Evolutionary conservation across 2,797 vertebrate species (phyloP).

Genomic region (Macropus fuliginosus): DNA sequence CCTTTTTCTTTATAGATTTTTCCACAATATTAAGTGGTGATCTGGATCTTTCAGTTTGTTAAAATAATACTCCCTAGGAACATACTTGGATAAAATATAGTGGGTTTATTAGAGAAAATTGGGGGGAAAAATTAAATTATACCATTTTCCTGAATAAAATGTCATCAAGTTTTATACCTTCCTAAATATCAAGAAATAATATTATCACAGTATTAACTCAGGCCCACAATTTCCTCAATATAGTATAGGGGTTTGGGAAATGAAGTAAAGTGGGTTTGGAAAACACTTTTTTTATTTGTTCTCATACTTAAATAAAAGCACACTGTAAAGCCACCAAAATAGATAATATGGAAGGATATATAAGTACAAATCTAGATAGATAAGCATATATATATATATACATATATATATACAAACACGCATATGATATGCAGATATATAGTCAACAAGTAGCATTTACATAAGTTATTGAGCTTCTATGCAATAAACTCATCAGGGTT

Average conservation of each 20-base stretch:
- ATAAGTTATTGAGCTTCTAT: neutral
- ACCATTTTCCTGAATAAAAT: conserved; percentile 68
- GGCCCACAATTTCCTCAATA: conserved; percentile 46
- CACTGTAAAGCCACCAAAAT: conserved; percentile 63
- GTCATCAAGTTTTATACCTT: conserved; percentile 42
- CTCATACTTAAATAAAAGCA: conserved; percentile 12
- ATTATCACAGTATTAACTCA: conserved; percentile 31
- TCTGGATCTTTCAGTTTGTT: conserved; percentile 62
- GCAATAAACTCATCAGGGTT: conserved; percentile 12
- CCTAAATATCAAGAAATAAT: conserved; percentile 54
- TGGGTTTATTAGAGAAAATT: conserved; percentile 54
- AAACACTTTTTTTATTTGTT: conserved; percentile 38
- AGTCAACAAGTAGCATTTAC: neutral
- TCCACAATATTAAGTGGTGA: conserved; percentile 61
- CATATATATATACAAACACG: neutral
- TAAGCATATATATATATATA: neutral
- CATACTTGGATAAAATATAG: conserved; percentile 60
- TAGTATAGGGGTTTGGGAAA: neutral
- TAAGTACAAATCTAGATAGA: neutral
- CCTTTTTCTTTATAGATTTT: conserved; percentile 68
- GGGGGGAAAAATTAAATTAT: conserved; percentile 66
- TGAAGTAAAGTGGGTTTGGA: conserved; percentile 59
- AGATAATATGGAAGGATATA: conserved; percentile 48
- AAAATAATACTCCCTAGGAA: conserved; percentile 60
- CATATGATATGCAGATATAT: neutral